These are phyloP conservation scores for Cossypha dichroa DNA, from an alignment of 2,797 vertebrate genomes.

Conservation along the genomic window DNA sequence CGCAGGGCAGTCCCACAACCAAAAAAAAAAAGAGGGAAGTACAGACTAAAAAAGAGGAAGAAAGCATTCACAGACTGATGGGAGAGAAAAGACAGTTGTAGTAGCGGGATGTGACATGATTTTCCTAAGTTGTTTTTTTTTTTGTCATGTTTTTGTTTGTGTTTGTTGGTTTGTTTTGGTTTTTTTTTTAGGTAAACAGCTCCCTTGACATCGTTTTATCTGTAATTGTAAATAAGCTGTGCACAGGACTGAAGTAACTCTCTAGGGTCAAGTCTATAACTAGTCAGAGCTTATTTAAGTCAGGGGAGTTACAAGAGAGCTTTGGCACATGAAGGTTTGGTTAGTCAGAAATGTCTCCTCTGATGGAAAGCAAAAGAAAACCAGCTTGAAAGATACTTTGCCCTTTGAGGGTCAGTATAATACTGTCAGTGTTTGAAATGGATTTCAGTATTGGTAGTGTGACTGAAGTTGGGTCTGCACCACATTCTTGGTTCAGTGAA, in stretches of 20 bases:
- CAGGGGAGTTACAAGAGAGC: neutral
- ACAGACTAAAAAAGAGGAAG: neutral
- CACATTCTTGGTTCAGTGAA: conserved; percentile 58
- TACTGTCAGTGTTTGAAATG: conserved; percentile 47
- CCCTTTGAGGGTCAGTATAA: conserved; percentile 52
- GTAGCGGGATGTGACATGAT: neutral
- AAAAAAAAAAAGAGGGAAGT: neutral
- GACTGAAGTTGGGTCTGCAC: neutral
- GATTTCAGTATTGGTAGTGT: conserved; percentile 13
- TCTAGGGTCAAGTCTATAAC: neutral
- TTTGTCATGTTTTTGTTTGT: neutral
- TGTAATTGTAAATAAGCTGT: neutral
- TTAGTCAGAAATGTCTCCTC: neutral
- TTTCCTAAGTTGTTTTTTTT: rapidly evolving
- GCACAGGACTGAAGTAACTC: neutral
- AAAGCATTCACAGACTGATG: neutral
- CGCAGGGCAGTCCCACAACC: neutral
- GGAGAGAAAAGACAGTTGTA: neutral
- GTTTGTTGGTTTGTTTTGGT: neutral
- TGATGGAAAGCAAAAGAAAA: neutral
- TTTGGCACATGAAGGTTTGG: neutral
- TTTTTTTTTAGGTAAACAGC: neutral
- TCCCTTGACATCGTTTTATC: neutral
- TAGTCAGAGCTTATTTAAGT: neutral
- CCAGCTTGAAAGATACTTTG: neutral